Conservation (phyloP, 2,113 vertebrate genomes). For the Pontoporia blainvillei region DNA sequence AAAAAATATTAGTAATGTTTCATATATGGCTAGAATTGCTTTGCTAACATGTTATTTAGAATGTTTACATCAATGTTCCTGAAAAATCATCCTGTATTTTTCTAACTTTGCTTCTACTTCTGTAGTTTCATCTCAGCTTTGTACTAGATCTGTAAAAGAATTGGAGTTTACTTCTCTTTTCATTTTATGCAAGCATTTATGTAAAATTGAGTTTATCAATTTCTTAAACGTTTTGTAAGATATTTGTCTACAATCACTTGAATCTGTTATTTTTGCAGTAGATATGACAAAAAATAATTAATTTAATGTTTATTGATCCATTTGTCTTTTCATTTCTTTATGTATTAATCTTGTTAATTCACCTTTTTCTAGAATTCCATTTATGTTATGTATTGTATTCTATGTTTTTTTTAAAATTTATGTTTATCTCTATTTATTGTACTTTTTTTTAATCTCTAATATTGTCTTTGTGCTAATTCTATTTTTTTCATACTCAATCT, state of each 20-base stretch:
- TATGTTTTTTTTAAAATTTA: background rate
- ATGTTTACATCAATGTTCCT: background rate
- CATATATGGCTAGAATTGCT: background rate
- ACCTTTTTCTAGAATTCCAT: background rate
- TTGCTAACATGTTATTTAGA: background rate
- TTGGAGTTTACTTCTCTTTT: background rate
- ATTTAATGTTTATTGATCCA: background rate
- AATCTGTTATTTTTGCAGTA: background rate
- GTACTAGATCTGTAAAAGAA: background rate
- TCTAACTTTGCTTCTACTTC: background rate
- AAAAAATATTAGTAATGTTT: background rate
- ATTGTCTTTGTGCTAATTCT: background rate
- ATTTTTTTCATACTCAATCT: background rate
- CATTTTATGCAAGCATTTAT: background rate
- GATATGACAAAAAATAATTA: background rate
- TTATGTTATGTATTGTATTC: background rate
- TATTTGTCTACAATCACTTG: background rate
- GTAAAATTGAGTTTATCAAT: background rate
- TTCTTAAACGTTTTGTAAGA: background rate
- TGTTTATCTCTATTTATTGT: background rate
- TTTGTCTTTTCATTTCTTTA: background rate
- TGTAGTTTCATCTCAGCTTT: background rate
- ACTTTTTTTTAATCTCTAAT: background rate
- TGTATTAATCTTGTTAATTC: background rate
- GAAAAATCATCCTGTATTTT: background rate